A percentile compares a stretch with the other conserved stretches of the same genome.
phyloP scores from a whole-genome alignment of 1,140 invertebrate species.

The Pseudobourletiella spinata region DNA sequence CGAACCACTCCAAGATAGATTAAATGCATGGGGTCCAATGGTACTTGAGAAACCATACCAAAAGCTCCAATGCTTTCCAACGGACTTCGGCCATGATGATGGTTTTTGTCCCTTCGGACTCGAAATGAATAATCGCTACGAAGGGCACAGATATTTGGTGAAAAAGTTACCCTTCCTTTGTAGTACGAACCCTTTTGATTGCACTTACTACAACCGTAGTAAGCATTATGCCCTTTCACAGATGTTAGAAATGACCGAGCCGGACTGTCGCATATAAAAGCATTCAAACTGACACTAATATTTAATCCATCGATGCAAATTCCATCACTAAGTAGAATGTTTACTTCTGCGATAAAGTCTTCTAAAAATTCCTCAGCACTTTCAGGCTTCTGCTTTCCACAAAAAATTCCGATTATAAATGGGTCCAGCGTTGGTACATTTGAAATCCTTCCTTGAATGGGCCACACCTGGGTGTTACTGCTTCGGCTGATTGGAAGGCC shows the following conservation, averaged over 20 bases:
- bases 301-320: background rate
- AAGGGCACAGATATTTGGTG: background rate
- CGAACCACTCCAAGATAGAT: conserved; percentile 35
- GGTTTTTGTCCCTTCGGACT: conserved; percentile 23
- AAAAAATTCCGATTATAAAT: background rate
- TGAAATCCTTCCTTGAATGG: background rate
- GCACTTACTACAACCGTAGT: background rate
- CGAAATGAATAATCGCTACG: conserved; percentile 35
- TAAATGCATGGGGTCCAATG: conserved; percentile 35
- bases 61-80: conserved; percentile 19
- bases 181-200: background rate
- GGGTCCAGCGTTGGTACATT: background rate
- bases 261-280: background rate
- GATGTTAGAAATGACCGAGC: background rate
- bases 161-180: background rate
- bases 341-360: background rate
- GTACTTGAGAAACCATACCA: conserved; percentile 34
- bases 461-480: background rate
- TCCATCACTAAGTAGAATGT: background rate
- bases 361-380: background rate
- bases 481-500: background rate
- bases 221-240: background rate
- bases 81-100: conserved; percentile 16
- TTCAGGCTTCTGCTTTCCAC: background rate
- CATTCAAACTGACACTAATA: background rate